Evolutionary conservation across 2,797 vertebrate species (phyloP).

Genomic region (Gymnodraco acuticeps): DNA sequence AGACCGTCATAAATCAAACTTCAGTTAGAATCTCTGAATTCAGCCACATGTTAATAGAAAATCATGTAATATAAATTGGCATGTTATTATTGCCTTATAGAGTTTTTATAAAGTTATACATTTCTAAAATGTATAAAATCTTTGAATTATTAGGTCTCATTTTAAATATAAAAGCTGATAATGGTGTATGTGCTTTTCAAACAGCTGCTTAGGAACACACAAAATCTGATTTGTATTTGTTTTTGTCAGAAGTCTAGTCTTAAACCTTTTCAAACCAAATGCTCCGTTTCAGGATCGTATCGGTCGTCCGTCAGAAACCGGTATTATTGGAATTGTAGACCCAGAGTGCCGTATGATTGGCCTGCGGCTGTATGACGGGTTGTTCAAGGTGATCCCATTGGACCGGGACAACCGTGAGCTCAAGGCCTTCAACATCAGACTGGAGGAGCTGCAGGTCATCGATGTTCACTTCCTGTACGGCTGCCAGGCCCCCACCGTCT

Average conservation of each 20-base stretch:
- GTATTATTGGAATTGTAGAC: conserved; percentile 98
- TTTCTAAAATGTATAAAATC: background rate
- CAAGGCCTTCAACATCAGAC: conserved; percentile 97
- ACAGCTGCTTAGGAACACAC: background rate
- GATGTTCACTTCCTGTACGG: conserved; percentile 98
- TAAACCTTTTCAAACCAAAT: conserved; percentile 6
- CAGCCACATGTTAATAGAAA: background rate
- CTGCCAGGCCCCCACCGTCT: conserved; percentile 97
- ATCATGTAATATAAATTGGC: background rate
- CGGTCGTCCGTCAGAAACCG: conserved; percentile 96
- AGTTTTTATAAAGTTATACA: background rate
- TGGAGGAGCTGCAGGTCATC: conserved; percentile 98
- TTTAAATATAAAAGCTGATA: background rate
- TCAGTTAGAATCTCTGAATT: background rate
- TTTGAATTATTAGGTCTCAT: background rate
- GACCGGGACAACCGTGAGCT: conserved; percentile 97
- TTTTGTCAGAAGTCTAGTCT: background rate
- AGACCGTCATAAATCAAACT: background rate
- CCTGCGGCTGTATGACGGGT: conserved; percentile 94
- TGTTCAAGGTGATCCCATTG: conserved; percentile 98
- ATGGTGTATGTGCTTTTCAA: background rate
- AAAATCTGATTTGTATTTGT: too few relatives aligned
- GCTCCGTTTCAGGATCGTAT: conserved; percentile 90
- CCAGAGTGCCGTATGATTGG: conserved; percentile 99
- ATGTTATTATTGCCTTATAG: background rate